Percentiles rank a stretch among this genome's conserved stretches.
Evolutionary conservation across 2,888 invertebrate genomes (phyloP).

Genomic region (Tricholauxania praeusta): DNA sequence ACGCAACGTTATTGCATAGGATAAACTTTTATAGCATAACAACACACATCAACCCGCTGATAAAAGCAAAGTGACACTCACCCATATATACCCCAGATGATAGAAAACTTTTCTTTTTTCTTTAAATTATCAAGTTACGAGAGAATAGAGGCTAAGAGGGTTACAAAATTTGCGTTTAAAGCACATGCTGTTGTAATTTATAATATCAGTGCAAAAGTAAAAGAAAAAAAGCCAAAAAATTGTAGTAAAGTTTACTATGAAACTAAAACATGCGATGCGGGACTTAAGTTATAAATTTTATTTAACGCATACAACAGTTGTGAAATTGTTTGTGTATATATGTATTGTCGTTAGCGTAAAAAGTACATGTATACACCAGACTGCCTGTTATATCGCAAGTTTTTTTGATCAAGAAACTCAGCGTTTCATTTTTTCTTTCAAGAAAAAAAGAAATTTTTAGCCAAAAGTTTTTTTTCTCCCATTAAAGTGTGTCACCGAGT

Average conservation of each 20-base stretch:
- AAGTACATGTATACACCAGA: background rate
- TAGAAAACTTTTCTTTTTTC: no score
- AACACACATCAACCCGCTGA: background rate
- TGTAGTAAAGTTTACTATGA: background rate
- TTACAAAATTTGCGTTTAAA: background rate
- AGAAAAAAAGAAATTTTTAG: no score
- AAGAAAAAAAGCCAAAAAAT: background rate
- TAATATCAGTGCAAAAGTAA: background rate
- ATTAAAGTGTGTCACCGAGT: no score
- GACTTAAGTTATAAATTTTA: conserved; percentile 22
- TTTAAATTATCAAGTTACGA: background rate
- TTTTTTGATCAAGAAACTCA: no score
- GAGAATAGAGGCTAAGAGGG: background rate
- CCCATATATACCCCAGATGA: no score
- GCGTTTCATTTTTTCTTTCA: no score
- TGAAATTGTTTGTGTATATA: background rate
- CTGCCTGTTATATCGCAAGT: no score
- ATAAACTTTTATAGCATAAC: conserved; percentile 32
- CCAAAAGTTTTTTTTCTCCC: no score
- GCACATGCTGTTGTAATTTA: conserved; percentile 22
- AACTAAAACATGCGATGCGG: conserved; percentile 19
- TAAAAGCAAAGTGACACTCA: background rate
- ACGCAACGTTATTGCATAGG: background rate
- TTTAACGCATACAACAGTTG: conserved; percentile 8
- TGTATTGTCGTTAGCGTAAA: background rate